Base-by-base conservation (phyloP, 2,113 vertebrate genomes). In the Xenopus tropicalis region DNA sequence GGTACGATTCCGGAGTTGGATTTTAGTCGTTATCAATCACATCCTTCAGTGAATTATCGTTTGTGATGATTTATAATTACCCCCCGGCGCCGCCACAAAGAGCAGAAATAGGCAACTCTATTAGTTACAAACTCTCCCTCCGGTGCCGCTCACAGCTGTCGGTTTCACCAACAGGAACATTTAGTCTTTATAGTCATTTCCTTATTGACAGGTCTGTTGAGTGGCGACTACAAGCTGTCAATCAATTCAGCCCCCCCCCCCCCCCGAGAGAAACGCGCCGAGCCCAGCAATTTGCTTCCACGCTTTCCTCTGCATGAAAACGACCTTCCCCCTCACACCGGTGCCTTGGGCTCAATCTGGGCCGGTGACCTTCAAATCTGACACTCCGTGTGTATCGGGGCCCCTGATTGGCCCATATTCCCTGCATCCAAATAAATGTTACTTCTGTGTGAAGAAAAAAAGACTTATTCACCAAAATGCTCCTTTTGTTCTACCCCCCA, bases 201-300 rank as follows among this genome's bases (percentile, higher is more conserved):
- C 10, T 29, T 63, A 63, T 63, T 63, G 61, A 63, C 61, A 63
- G 61, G 24, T 42, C 61, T 63, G 61, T 63, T 17, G 16, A 63
- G 61, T 19, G 23, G 61, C 14, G 23, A 63, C 24, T 42, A 37
- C 24, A 16, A 11, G 13, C 24, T 63, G 61, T 16, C 61, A 63
- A 63, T 63, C 61, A 42, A 1, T n/a, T 10, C 61, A 42, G 19
- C 1, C 9, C 11, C 14, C 25, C 25, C 11, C 24, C 22, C 17
- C n/a, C 61, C 61, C 37, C 17, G 17, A 19, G 61, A 17, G 61
- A 63, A 29, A 29, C 4, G 17, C 61, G 19, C 14, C 6, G 25
- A 63, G 25, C 11, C 61, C 25, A 2, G 25, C 61, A 63, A 63
- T 63, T 42, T 63, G 37, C 37, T 61, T 63, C 61, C 23, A 19